These are phyloP conservation scores for Microctenopoma stevenorrisi DNA, from an alignment of 2,797 vertebrate genomes.

Conservation along the genomic window DNA sequence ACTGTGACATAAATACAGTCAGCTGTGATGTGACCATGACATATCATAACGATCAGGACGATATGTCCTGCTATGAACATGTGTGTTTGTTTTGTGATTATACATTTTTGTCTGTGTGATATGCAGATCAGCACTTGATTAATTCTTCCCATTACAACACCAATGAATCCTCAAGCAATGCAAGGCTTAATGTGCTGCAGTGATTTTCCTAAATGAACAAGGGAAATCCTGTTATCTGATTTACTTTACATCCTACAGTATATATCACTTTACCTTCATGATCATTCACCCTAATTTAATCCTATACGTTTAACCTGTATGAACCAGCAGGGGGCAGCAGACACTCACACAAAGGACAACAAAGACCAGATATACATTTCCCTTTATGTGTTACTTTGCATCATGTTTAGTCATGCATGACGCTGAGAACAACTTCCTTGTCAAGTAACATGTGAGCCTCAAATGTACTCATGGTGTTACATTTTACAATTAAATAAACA, in stretches of 20 bases:
- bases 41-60: no score
- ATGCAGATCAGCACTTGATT: conserved; percentile 55
- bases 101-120: not conserved
- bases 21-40: conserved; percentile 5
- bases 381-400: not conserved
- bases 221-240: conserved; percentile 3
- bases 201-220: conserved; percentile 54
- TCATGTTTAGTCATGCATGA: not conserved
- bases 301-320: not conserved
- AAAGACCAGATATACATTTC: conserved; percentile 3
- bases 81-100: conserved; percentile 29
- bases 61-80: no score
- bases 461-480: not conserved
- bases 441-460: not conserved
- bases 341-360: conserved; percentile 20
- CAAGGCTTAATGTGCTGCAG: conserved; percentile 44
- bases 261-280: not conserved
- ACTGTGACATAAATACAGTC: conserved; percentile 58
- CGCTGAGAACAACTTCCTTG: not conserved
- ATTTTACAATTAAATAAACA: not conserved
- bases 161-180: conserved; percentile 23
- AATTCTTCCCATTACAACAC: conserved; percentile 59
- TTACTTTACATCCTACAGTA: not conserved
- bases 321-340: conserved; percentile 69
- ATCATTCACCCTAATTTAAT: not conserved